These are phyloP conservation scores for Sipha flava DNA, from an alignment of 1,140 invertebrate genomes.

Conservation along the genomic window DNA sequence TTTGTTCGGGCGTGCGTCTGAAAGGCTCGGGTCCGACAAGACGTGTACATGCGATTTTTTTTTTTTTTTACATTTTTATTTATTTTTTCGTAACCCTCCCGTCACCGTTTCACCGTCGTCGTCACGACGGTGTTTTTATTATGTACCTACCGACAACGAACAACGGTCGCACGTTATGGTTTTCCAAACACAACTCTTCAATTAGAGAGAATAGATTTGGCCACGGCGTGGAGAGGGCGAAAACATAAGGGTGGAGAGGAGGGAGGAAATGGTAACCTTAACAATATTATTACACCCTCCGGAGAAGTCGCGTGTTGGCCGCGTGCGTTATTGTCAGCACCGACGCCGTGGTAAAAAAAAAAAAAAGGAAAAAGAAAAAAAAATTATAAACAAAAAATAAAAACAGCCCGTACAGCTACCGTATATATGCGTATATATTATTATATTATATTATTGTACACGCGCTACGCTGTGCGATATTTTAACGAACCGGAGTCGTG, in stretches of 20 bases:
- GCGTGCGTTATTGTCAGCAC: slow-evolving; percentile 30
- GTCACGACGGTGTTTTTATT: not conserved
- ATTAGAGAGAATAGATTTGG: slow-evolving; percentile 30
- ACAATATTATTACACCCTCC: slow-evolving; percentile 27
- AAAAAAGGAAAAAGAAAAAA: no score
- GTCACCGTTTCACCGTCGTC: no score
- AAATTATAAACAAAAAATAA: no score
- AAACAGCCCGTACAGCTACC: no score
- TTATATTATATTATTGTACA: not conserved
- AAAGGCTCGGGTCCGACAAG: slow-evolving; percentile 3
- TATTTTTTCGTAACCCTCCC: slow-evolving; percentile 10
- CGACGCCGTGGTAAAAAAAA: not conserved
- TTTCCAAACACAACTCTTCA: slow-evolving; percentile 29
- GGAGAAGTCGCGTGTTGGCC: slow-evolving; percentile 28
- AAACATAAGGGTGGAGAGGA: not conserved
- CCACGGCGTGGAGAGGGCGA: not conserved
- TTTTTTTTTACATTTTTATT: not conserved
- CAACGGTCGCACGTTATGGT: slow-evolving; percentile 9
- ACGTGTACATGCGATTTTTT: not conserved
- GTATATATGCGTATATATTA: no score
- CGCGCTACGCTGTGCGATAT: not conserved
- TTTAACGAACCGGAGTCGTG: not conserved
- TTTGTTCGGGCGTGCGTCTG: not conserved
- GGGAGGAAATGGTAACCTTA: not conserved
- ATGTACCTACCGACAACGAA: not conserved